Base-by-base conservation (phyloP, 1,140 invertebrate genomes). In the Bombus pyrosoma region DNA sequence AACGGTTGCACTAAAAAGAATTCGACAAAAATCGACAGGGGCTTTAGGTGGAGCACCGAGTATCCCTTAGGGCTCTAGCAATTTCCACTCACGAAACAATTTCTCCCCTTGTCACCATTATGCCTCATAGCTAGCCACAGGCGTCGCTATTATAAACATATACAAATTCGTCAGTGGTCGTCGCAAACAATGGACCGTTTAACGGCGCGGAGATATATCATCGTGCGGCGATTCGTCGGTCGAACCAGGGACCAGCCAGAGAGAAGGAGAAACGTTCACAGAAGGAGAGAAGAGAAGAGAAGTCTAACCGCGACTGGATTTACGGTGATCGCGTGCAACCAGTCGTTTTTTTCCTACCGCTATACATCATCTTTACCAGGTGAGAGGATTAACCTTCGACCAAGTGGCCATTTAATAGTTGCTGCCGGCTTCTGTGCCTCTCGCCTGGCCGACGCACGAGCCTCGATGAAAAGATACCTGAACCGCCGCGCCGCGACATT, bases 111-210 rank as follows among this genome's bases (percentile, higher is more conserved):
- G 69, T 80, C 72, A 80, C 86, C 59, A 83, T 77, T 90, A 81
- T 80, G 78, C 78, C 34, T 37, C 75, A 81, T 87, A 84, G 79
- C 76, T 90, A 82, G 59, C 90, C 89, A 86, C 84, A 87, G 84
- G 87, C 92, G 91, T 91, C 89, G 92, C 93, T 92, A 94, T 95
- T 95, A 95, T 95, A 94, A 95, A 95, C 94, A 93, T 94, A 94
- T 95, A 95, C 94, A 95, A 95, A 95, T 95, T 95, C 95, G 94
- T 95, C 94, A 95, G 94, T 90, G 90, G 92, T 92, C 92, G 93
- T 92, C 83, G 91, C 88, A 91, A 95, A 95, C 94, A 95, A 95
- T 95, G 93, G 94, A 94, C 93, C 94, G 93, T 95, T 95, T 95
- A 94, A 93, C 93, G 91, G 90, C 90, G 34, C 90, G 85, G 93